Percentiles rank a stretch among this genome's conserved stretches.
These are phyloP conservation scores for Myotis yumanensis DNA, from an alignment of 2,113 vertebrate species.

Conservation along the genomic window DNA sequence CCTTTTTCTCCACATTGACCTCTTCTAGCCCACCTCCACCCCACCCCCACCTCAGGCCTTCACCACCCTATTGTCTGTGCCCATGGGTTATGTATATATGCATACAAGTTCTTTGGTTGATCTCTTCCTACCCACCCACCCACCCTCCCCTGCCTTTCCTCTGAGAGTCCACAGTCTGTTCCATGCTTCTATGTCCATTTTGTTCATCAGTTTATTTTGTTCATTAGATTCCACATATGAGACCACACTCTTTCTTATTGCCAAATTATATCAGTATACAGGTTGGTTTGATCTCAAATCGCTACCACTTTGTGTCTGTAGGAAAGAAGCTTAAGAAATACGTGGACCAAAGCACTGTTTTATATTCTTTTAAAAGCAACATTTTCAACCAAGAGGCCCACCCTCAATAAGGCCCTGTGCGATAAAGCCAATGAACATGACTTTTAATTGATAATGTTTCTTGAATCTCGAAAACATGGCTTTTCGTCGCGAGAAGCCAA, in stretches of 20 bases:
- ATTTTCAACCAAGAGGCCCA: background rate
- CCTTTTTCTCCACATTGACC: too few species aligned
- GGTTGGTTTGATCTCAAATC: background rate
- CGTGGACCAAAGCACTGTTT: background rate
- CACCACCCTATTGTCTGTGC: too few species aligned
- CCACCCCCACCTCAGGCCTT: too few species aligned
- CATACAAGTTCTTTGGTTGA: too few species aligned
- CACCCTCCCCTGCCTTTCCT: too few species aligned
- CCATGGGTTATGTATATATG: too few species aligned
- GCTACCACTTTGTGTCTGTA: background rate
- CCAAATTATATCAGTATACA: background rate
- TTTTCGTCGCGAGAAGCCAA: slow-evolving; percentile 33
- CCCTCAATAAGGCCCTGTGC: background rate
- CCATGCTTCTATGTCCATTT: too few species aligned
- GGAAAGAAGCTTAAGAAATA: background rate
- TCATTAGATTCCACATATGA: too few species aligned
- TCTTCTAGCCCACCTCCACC: too few species aligned
- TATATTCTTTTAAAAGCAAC: background rate
- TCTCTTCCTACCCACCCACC: too few species aligned
- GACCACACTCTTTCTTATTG: background rate
- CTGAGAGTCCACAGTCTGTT: too few species aligned
- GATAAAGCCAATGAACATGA: background rate
- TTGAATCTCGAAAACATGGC: background rate
- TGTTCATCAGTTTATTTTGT: too few species aligned
- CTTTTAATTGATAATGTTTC: slow-evolving; percentile 39